Evolutionary conservation across 1,140 invertebrate genomes (phyloP).

Genomic region (Zeugodacus cucurbitae): DNA sequence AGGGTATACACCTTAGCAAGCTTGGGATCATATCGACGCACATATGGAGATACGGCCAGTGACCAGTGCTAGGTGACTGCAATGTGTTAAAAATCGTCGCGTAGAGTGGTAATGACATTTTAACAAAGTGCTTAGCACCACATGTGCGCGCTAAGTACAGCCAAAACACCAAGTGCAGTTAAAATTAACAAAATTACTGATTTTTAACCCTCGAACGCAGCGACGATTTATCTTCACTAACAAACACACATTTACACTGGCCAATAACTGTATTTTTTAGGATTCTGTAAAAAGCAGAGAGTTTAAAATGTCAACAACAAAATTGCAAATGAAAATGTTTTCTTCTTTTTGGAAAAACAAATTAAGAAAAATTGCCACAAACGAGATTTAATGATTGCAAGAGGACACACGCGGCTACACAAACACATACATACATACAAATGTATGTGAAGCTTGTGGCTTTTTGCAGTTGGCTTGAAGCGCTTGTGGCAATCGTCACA

Average conservation of each 20-base stretch:
- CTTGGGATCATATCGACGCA: too few relatives aligned
- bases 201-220: not conserved
- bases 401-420: not conserved
- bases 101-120: not conserved
- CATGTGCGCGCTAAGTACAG: not conserved
- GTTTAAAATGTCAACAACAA: not conserved
- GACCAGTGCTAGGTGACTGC: not conserved
- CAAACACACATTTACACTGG: not conserved
- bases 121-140: constrained; percentile 2
- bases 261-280: too few relatives aligned
- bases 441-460: not conserved
- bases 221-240: not conserved
- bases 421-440: not conserved
- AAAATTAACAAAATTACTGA: not conserved
- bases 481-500: not conserved
- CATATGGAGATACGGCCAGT: too few relatives aligned
- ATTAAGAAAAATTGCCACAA: not conserved
- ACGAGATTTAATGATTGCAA: not conserved
- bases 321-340: not conserved
- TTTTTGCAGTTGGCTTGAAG: not conserved
- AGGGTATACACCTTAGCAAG: too few relatives aligned
- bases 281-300: not conserved
- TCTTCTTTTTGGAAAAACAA: not conserved
- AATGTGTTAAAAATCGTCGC: not conserved
- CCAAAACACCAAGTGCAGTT: not conserved